phyloP scores from a whole-genome alignment of 2,797 vertebrate species.

The Enteromius argenteus region DNA sequence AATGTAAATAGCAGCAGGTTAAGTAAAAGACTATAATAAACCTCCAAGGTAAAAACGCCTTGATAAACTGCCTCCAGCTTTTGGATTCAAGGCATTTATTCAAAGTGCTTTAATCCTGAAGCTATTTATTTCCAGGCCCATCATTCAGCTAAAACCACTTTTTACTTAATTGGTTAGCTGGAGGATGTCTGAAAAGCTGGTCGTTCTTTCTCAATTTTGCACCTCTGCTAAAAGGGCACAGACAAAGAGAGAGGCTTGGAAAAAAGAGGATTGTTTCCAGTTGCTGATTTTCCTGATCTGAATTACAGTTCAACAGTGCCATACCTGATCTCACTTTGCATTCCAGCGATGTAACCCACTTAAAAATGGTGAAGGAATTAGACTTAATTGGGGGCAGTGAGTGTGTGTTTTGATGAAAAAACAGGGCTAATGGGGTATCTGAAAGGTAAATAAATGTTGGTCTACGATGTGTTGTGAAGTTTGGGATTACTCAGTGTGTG shows the following conservation, averaged over 20 bases:
- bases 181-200: conserved; percentile 25
- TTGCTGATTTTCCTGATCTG: conserved; percentile 56
- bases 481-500: conserved; percentile 14
- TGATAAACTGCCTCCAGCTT: conserved; percentile 30
- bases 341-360: conserved; percentile 47
- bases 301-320: conserved; percentile 65
- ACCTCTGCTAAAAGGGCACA: conserved; percentile 13
- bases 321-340: conserved; percentile 61
- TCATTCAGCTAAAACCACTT: conserved; percentile 42
- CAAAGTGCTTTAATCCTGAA: conserved; percentile 12
- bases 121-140: not conserved
- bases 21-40: not conserved
- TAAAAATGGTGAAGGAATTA: conserved; percentile 17
- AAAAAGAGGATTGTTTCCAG: conserved; percentile 48
- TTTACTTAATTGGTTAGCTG: conserved; percentile 37
- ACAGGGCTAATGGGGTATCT: not conserved
- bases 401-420: conserved; percentile 31
- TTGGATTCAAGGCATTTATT: conserved; percentile 34
- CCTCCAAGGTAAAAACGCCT: conserved; percentile 6
- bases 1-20: conserved; percentile 28
- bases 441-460: conserved; percentile 5
- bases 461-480: not conserved
- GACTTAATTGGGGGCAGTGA: conserved; percentile 14
- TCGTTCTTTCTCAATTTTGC: conserved; percentile 28
- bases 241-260: conserved; percentile 19